Conservation (phyloP, 1,140 invertebrate genomes). For the Papilio xuthus region DNA sequence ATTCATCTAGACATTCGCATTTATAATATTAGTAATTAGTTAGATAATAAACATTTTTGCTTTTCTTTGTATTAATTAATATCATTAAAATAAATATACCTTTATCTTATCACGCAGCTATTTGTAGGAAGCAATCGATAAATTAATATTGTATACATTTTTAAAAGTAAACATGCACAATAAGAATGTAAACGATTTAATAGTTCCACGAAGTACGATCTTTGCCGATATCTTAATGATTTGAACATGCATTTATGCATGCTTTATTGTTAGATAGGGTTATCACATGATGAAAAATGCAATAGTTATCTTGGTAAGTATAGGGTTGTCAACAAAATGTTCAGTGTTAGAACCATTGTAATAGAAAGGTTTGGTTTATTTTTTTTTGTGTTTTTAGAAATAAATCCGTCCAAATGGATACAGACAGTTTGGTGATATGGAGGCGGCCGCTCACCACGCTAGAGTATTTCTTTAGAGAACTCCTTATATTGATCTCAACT, state of each 20-base stretch:
- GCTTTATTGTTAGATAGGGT: background rate
- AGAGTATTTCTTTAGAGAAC: conserved; percentile 92
- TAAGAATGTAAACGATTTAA: conserved; percentile 3
- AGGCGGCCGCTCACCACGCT: conserved; percentile 91
- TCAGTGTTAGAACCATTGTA: too few species aligned
- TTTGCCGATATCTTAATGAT: background rate
- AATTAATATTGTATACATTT: background rate
- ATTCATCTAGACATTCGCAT: too few species aligned
- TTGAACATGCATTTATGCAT: background rate
- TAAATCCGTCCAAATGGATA: conserved; percentile 67
- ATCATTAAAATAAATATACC: background rate
- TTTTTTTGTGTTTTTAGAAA: conserved; percentile 47
- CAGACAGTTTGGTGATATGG: conserved; percentile 91
- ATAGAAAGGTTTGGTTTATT: too few species aligned
- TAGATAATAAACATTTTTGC: too few species aligned
- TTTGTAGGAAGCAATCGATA: background rate
- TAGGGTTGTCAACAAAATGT: background rate
- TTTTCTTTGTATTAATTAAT: background rate
- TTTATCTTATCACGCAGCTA: background rate
- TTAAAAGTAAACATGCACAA: conserved; percentile 6
- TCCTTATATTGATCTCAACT: conserved; percentile 82
- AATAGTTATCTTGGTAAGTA: background rate
- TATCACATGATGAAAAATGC: background rate
- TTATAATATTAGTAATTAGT: too few species aligned
- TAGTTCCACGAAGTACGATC: background rate